Evolutionary conservation across 2,888 invertebrate genomes (phyloP).

Genomic region (Drosophila atripex): DNA sequence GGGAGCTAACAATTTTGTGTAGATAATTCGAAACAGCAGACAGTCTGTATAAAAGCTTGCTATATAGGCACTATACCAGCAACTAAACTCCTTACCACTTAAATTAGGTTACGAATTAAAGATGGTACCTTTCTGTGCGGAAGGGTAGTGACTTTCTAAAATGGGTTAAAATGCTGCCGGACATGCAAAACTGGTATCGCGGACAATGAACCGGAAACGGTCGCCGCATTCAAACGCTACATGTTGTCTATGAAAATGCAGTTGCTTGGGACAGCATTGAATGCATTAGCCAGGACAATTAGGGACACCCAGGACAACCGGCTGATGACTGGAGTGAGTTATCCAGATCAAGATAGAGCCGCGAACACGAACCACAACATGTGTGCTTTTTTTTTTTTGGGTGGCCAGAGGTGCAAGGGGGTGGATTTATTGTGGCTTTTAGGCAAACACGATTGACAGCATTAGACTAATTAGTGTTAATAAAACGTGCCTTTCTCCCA

Average conservation of each 20-base stretch:
- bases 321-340: background rate
- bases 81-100: background rate
- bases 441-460: slow-evolving; percentile 44
- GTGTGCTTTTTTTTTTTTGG: slow-evolving; percentile 3
- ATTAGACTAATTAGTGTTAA: slow-evolving; percentile 53
- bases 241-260: slow-evolving; percentile 34
- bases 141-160: slow-evolving; percentile 28
- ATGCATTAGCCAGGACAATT: slow-evolving; percentile 59
- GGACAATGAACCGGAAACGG: slow-evolving; percentile 65
- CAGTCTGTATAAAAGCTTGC: background rate
- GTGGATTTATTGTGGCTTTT: background rate
- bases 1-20: background rate
- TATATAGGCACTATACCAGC: too few relatives aligned
- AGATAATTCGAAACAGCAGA: slow-evolving; percentile 1
- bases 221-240: slow-evolving; percentile 11
- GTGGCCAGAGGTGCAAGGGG: background rate
- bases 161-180: slow-evolving; percentile 46
- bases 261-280: slow-evolving; percentile 50
- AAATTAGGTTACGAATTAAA: slow-evolving; percentile 13
- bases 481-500: slow-evolving; percentile 40
- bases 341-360: slow-evolving; percentile 64
- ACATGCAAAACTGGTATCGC: slow-evolving; percentile 45
- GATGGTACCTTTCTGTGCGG: background rate
- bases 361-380: slow-evolving; percentile 15
- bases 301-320: slow-evolving; percentile 13